Percentiles rank a stretch among this genome's conserved stretches.
These are phyloP conservation scores for Tretioscincus oriximinensis DNA, from an alignment of 2,113 vertebrate species.

Conservation along the genomic window DNA sequence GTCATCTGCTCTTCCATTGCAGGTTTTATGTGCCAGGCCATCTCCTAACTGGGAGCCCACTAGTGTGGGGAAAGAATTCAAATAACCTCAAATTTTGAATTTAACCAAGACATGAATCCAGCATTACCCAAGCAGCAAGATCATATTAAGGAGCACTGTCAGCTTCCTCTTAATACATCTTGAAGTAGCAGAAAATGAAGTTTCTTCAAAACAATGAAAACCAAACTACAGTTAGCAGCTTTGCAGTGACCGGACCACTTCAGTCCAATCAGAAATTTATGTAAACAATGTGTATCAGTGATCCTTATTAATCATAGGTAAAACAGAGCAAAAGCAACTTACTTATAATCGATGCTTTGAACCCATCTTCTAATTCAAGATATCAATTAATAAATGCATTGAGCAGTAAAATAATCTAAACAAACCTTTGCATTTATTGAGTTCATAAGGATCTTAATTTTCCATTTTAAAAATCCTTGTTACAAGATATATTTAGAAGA, in stretches of 20 bases:
- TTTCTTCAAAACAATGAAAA: neutral
- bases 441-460: neutral
- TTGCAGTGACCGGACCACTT: neutral
- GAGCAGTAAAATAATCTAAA: neutral
- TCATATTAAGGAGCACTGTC: neutral
- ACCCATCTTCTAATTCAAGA: neutral
- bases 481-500: neutral
- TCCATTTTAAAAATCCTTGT: neutral
- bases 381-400: neutral
- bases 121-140: neutral
- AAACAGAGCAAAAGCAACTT: neutral
- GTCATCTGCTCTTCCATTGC: too few species aligned
- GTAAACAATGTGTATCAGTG: neutral
- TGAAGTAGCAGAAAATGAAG: neutral
- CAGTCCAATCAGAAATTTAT: conserved; percentile 15
- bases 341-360: neutral
- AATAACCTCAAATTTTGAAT: too few species aligned
- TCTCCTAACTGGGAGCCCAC: too few species aligned
- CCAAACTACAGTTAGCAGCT: neutral
- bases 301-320: neutral
- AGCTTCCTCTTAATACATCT: neutral
- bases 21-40: too few species aligned
- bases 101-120: neutral
- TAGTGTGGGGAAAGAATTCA: too few species aligned
- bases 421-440: neutral